These are phyloP conservation scores for Bujurquina vittata DNA, from an alignment of 2,113 vertebrate genomes.

Conservation along the genomic window DNA sequence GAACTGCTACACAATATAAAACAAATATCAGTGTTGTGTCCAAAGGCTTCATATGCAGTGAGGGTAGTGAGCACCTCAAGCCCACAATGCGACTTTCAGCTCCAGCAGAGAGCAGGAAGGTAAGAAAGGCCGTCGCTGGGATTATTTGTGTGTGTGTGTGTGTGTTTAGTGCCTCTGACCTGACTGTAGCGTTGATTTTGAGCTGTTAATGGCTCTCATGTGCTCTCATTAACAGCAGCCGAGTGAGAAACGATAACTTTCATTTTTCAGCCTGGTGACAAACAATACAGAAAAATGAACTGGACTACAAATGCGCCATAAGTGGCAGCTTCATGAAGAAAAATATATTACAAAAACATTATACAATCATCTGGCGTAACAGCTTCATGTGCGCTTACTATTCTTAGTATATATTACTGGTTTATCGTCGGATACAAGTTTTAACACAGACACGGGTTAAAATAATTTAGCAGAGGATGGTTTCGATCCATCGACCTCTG, in stretches of 20 bases:
- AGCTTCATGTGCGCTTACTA: no score
- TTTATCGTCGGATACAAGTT: no score
- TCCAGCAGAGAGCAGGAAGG: constrained; percentile 44
- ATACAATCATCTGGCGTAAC: no score
- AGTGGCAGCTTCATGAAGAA: not conserved
- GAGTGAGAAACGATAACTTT: not conserved
- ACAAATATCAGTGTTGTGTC: constrained; percentile 29
- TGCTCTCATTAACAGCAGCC: not conserved
- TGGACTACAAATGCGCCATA: not conserved
- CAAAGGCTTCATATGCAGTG: constrained; percentile 15
- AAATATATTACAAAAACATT: not conserved
- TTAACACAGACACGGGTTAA: no score
- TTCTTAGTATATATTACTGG: no score
- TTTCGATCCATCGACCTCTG: constrained; percentile 88
- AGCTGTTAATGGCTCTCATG: not conserved
- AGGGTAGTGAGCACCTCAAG: constrained; percentile 53
- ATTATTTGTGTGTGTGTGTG: not conserved
- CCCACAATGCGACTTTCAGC: constrained; percentile 25
- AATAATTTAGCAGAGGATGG: constrained; percentile 79
- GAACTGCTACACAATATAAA: constrained; percentile 57
- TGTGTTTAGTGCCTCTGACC: not conserved
- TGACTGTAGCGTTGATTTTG: not conserved
- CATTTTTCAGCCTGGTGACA: not conserved
- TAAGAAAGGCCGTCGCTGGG: not conserved
- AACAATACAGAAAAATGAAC: not conserved